These are phyloP conservation scores for Megatriorchis doriae DNA, from an alignment of 2,113 vertebrate species.

Conservation along the genomic window DNA sequence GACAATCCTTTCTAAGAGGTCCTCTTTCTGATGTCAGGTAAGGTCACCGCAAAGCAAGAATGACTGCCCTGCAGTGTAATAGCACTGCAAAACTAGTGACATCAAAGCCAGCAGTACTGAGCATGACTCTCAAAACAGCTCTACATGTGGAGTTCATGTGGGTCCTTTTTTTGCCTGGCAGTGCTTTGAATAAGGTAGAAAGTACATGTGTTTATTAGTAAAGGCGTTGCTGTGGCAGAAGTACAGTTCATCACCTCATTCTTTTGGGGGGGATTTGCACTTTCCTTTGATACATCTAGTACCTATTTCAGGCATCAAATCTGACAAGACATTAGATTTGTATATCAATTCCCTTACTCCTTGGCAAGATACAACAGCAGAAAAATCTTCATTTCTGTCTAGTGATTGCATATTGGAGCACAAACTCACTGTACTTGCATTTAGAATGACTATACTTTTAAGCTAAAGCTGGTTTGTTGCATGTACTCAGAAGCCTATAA, in stretches of 20 bases:
- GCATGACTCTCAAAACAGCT: neutral
- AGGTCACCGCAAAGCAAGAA: neutral
- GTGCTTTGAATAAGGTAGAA: neutral
- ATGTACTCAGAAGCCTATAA: neutral
- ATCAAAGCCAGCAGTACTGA: neutral
- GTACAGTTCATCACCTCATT: neutral
- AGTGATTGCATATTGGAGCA: neutral
- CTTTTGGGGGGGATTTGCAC: rapidly evolving
- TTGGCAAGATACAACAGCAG: neutral
- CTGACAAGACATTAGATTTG: neutral
- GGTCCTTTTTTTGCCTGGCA: neutral
- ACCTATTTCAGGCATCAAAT: neutral
- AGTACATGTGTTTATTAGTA: neutral
- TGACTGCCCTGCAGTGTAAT: neutral
- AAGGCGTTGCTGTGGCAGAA: neutral
- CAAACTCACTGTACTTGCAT: neutral
- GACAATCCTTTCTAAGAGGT: neutral
- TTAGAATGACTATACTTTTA: neutral
- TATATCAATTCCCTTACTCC: neutral
- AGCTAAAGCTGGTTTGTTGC: neutral
- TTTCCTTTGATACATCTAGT: neutral
- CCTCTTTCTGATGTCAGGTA: neutral
- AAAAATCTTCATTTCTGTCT: neutral
- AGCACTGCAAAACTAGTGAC: neutral
- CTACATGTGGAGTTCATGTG: neutral